These are phyloP conservation scores for Samia ricini DNA, from an alignment of 1,140 invertebrate species.

Conservation along the genomic window DNA sequence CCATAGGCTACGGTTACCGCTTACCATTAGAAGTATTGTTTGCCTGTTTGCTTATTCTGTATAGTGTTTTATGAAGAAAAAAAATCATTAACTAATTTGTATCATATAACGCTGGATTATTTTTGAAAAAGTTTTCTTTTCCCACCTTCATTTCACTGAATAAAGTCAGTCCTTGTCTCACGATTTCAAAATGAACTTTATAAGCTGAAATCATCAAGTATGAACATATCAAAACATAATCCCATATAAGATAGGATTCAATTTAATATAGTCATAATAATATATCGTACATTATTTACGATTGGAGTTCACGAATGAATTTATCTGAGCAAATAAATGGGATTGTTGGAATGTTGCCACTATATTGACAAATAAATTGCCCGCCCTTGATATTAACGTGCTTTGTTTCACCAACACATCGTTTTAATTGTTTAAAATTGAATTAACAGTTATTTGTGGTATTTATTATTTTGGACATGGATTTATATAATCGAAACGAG, in stretches of 20 bases:
- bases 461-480: background rate
- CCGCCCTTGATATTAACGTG: slow-evolving; percentile 16
- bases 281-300: slow-evolving; percentile 13
- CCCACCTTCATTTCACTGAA: too few relatives aligned
- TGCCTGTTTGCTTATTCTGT: too few relatives aligned
- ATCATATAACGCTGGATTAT: background rate
- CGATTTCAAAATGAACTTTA: too few relatives aligned
- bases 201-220: background rate
- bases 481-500: background rate
- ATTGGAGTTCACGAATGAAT: slow-evolving; percentile 12
- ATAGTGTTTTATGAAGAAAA: too few relatives aligned
- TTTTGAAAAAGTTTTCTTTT: background rate
- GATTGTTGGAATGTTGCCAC: slow-evolving; percentile 36
- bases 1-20: too few relatives aligned
- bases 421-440: background rate
- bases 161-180: too few relatives aligned
- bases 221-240: background rate
- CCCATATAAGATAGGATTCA: slow-evolving; percentile 2
- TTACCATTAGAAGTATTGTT: too few relatives aligned
- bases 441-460: background rate
- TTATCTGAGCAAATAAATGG: slow-evolving; percentile 26
- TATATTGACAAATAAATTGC: slow-evolving; percentile 33
- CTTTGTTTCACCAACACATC: slow-evolving; percentile 3
- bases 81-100: background rate
- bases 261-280: slow-evolving; percentile 7